Base-by-base conservation (phyloP, 2,888 invertebrate genomes). In the Lasioglossum marginatum region DNA sequence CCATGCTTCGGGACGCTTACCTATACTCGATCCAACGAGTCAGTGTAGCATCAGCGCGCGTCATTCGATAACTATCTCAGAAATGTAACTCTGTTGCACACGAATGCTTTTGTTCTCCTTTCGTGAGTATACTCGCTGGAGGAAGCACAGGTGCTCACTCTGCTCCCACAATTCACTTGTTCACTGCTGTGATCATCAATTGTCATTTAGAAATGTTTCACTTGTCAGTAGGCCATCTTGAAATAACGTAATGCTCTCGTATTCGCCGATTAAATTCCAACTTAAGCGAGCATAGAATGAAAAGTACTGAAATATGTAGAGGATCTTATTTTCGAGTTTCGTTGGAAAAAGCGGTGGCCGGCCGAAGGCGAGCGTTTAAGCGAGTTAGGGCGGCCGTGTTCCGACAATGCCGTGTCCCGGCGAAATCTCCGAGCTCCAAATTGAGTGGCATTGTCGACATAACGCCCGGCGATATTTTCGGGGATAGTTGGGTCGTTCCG, bases 381-480 rank as follows among this genome's bases (percentile, higher is more conserved):
- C 37, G 77, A 78, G 37, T 40, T 40, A 40, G 40, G 77, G 27
- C 19, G 52, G 12, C 52, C 5, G 27, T n/a, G 27, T 16, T 19
- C 52, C 37, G 40, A 71, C 57, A 71, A 43, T 63, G 43, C 63
- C 27, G 37, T 1, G 71, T n/a, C 4, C 8, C 23, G 37, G 74
- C 43, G 70, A 37, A 75, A 72, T 72, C 34, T 79, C 75, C 27
- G 16, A 48, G 27, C 2, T 68, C 34, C 48, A 66, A 74, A 79
- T 79, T 72, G 79, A 66, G 48, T 31, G 75, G 73, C 79, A 77
- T 52, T 43, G 60, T 71, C 34, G 66, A 70, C 79, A 43, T 40
- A 68, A 79, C 63, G 71, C 68, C 31, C 66, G 34, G 37, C 74
- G 37, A 81, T 87, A 81, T 87, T 87, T 87, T 76, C 77, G 60